A percentile compares a stretch with the other conserved stretches of the same genome.
Evolutionary conservation across 92 coral and sea anemone species (phyloP).

Genomic region (Virgularia gustaviana): DNA sequence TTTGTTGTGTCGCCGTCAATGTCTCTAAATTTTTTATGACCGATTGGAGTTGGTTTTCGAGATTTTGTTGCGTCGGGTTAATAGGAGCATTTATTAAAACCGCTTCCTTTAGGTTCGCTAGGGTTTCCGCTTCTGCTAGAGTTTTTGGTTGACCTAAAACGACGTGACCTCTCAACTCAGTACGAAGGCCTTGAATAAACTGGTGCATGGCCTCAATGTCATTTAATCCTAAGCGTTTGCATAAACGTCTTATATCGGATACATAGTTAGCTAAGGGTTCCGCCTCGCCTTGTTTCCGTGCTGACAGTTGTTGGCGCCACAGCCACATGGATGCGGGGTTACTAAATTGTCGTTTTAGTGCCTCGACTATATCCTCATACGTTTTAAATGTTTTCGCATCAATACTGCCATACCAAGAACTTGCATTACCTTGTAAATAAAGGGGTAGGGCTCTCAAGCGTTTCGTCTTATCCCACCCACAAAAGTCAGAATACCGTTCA

Average conservation of each 20-base stretch:
- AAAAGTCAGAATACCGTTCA: constrained; percentile 3
- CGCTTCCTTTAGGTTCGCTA: neutral
- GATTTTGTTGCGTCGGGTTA: neutral
- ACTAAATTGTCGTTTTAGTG: neutral
- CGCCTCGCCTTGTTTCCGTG: neutral
- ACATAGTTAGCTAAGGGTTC: neutral
- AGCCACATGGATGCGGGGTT: no score
- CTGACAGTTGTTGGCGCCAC: neutral
- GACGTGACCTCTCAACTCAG: constrained; percentile 4
- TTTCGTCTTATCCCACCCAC: constrained; percentile 15
- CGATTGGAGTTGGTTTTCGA: neutral
- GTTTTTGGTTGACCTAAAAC: constrained; percentile 1
- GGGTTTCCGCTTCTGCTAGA: neutral
- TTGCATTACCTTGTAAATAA: constrained; percentile 13
- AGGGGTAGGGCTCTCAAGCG: constrained; percentile 4
- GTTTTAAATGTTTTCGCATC: neutral
- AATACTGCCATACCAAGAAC: neutral
- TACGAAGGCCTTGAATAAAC: neutral
- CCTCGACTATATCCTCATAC: neutral
- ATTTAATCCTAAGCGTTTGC: neutral
- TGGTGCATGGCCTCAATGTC: neutral
- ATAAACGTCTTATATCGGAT: neutral
- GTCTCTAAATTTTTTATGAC: constrained; percentile 1
- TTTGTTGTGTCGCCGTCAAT: neutral
- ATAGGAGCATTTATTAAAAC: neutral